Evolutionary conservation across 2,113 vertebrate genomes (phyloP), one percentile per base, ranked within the genome.

Genomic region (Hipposideros armiger): DNA sequence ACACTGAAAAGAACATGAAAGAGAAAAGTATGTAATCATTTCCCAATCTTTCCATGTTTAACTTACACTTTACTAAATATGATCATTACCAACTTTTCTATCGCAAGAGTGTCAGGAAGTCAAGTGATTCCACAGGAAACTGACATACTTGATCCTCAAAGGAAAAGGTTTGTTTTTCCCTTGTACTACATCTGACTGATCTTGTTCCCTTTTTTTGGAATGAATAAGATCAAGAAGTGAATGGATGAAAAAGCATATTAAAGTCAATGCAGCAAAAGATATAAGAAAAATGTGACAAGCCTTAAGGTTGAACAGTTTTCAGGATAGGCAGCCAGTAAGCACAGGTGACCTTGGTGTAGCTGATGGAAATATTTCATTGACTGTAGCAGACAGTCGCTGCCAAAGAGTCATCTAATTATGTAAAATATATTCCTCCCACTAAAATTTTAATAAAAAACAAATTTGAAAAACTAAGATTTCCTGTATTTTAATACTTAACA

Each of bases 151-250:
- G 7, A 69, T 85, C 8, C 32, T 82, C 52, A 91, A 87, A 85
- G 54, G 47, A 94, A 95, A 87, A 77, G 5, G 54, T 91, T 95
- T 95, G 40, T 83, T 96, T 94, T 90, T 66, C 45, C 32, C 36
- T 92, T 92, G 60, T 86, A 92, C 56, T 69, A 88, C 50, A 86
- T 60, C 72, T 83, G 56, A 92, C 72, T 92, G 81, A 90, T 76
- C 42, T 72, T 96, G 52, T 58, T 88, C 73, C 56, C 90, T 73
- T 96, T 92, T 82, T 11, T 77, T 62, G 54, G 40, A 87, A 89
- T 90, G 74, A 96, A 40, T 90, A 90, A 86, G 73, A 91, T 89
- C 30, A 97, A 92, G 64, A 91, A 70, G 14, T 76, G 42, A 95
- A 78, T 77, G 6, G 24, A 78, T 62, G 5, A 50, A 77, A 97